These are phyloP conservation scores for Austrolebias charrua DNA, from an alignment of 2,797 vertebrate genomes.

Conservation along the genomic window DNA sequence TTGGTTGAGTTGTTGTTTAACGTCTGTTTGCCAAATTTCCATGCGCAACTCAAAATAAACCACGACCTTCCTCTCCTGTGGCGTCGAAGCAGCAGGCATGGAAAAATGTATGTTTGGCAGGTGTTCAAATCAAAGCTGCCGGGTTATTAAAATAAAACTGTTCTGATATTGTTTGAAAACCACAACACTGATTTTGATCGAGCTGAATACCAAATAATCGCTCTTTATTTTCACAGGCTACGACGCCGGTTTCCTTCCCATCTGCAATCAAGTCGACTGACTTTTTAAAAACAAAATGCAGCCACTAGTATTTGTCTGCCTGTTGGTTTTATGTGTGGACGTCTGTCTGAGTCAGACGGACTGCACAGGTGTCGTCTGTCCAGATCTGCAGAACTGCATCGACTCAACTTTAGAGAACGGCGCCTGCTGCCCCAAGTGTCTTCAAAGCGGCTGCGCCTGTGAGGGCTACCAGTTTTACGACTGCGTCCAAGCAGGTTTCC, in stretches of 20 bases:
- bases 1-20: slow-evolving; percentile 22
- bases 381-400: slow-evolving; percentile 84
- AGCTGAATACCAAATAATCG: slow-evolving; percentile 34
- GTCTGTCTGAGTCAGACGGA: slow-evolving; percentile 73
- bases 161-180: not conserved
- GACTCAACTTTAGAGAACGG: slow-evolving; percentile 82
- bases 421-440: slow-evolving; percentile 86
- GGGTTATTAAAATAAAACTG: slow-evolving; percentile 26
- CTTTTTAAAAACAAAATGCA: slow-evolving; percentile 66
- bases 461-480: slow-evolving; percentile 97
- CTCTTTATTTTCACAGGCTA: slow-evolving; percentile 71
- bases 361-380: slow-evolving; percentile 86
- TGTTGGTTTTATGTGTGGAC: slow-evolving; percentile 52
- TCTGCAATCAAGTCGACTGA: slow-evolving; percentile 41
- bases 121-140: slow-evolving; percentile 42
- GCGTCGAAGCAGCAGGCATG: slow-evolving; percentile 33
- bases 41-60: slow-evolving; percentile 44
- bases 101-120: slow-evolving; percentile 47
- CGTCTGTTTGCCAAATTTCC: slow-evolving; percentile 50
- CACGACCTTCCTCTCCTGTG: slow-evolving; percentile 20
- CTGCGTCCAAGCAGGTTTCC: slow-evolving; percentile 87
- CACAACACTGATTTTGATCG: slow-evolving; percentile 14
- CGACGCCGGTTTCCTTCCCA: not conserved
- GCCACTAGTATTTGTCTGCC: slow-evolving; percentile 35
- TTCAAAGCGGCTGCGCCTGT: slow-evolving; percentile 86